Percentiles rank a stretch among this genome's conserved stretches.
phyloP scores from a whole-genome alignment of 30 jellyfish, hydroid and myxozoan species.

The Aurelia sp. region DNA sequence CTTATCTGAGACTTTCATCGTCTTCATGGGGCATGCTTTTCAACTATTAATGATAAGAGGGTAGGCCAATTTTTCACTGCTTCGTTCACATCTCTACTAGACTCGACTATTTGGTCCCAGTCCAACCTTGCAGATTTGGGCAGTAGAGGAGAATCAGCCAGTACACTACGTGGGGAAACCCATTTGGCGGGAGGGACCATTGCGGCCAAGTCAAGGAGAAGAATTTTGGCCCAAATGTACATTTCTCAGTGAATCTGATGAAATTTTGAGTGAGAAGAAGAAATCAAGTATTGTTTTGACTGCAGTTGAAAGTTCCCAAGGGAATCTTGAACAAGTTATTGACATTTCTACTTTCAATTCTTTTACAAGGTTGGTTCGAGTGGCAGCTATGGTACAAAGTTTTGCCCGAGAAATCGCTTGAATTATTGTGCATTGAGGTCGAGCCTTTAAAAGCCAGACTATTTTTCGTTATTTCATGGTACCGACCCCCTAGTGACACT shows the following conservation, averaged over 20 bases:
- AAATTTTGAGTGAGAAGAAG: not conserved
- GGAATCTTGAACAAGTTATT: not conserved
- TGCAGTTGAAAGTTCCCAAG: not conserved
- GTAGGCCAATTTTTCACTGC: too few relatives aligned
- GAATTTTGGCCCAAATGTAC: not conserved
- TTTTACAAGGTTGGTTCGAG: not conserved
- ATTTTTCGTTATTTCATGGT: too few relatives aligned
- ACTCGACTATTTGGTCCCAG: too few relatives aligned
- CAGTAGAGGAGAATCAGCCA: constrained; percentile 29
- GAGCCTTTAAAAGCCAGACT: too few relatives aligned
- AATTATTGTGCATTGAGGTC: too few relatives aligned
- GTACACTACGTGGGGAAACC: not conserved
- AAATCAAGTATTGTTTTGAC: not conserved
- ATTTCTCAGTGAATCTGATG: not conserved
- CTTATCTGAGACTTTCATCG: too few relatives aligned
- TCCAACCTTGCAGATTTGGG: constrained; percentile 61
- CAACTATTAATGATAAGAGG: too few relatives aligned
- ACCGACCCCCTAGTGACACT: too few relatives aligned
- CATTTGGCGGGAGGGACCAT: constrained; percentile 41
- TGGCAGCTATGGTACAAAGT: constrained; percentile 2
- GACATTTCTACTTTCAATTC: not conserved
- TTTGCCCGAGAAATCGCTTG: too few relatives aligned
- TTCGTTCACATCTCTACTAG: too few relatives aligned
- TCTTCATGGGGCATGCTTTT: too few relatives aligned
- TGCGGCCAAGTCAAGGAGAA: constrained; percentile 23